Evolutionary conservation across 2,888 invertebrate species (phyloP).

Genomic region (Pinctada fucata): DNA sequence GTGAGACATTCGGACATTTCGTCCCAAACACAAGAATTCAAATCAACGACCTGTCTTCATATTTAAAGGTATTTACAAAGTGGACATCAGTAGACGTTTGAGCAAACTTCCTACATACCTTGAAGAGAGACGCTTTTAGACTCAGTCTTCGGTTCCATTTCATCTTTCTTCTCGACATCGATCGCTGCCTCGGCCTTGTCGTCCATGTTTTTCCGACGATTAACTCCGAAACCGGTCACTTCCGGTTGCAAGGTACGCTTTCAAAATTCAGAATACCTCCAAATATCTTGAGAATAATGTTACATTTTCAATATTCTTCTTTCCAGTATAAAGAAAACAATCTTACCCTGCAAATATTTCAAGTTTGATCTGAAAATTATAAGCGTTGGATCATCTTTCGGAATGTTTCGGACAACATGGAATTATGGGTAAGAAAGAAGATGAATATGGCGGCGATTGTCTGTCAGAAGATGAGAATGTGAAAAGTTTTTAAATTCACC

Average conservation of each 20-base stretch:
- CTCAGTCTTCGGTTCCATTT: neutral
- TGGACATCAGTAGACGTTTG: too few species aligned
- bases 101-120: neutral
- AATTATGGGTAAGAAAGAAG: neutral
- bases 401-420: neutral
- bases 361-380: neutral
- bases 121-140: neutral
- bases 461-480: neutral
- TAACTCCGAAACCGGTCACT: constrained; percentile 27
- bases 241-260: constrained; percentile 12
- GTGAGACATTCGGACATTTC: too few species aligned
- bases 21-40: too few species aligned
- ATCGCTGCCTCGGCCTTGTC: neutral
- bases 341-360: too few species aligned
- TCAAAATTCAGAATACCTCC: neutral
- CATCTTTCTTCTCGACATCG: neutral
- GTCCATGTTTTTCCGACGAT: constrained; percentile 4
- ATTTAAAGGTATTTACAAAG: too few species aligned
- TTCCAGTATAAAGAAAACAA: too few species aligned
- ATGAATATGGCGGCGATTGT: neutral
- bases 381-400: neutral
- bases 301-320: neutral
- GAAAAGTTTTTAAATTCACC: too few species aligned
- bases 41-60: too few species aligned
- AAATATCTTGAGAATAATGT: neutral